Evolutionary conservation across 2,888 invertebrate species (phyloP).

Genomic region (Amphipoea lucens): DNA sequence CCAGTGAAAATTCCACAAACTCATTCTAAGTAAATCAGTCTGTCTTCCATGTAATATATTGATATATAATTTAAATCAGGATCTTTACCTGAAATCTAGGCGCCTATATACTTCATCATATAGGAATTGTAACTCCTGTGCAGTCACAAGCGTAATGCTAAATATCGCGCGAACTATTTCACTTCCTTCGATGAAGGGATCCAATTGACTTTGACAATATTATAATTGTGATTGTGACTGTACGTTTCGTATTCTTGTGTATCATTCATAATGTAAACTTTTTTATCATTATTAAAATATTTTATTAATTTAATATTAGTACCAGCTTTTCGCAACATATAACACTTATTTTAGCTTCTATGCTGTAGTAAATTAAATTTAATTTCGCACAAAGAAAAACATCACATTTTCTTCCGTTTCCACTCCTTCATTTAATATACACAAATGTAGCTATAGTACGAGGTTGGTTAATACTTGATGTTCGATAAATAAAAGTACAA

Average conservation of each 20-base stretch:
- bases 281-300: conserved; percentile 46
- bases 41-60: conserved; percentile 78
- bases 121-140: conserved; percentile 44
- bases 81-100: conserved; percentile 46
- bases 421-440: conserved; percentile 47
- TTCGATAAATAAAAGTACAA: conserved; percentile 64
- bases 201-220: conserved; percentile 15
- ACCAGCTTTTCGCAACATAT: conserved; percentile 53
- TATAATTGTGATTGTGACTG: conserved; percentile 48
- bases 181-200: conserved; percentile 56
- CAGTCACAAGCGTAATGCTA: conserved; percentile 44
- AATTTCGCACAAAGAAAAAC: conserved; percentile 56
- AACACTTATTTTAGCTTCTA: conserved; percentile 57
- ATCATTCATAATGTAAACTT: conserved; percentile 53
- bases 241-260: conserved; percentile 38
- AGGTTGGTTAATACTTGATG: conserved; percentile 50
- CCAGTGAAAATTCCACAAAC: conserved; percentile 40
- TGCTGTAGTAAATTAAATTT: conserved; percentile 52
- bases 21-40: conserved; percentile 71
- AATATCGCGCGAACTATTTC: conserved; percentile 6
- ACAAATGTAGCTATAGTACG: conserved; percentile 46
- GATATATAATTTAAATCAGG: conserved; percentile 52
- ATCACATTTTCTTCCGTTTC: conserved; percentile 42
- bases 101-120: conserved; percentile 42
- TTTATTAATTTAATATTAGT: conserved; percentile 56